These are phyloP conservation scores for Microctonus brassicae DNA, from an alignment of 2,888 invertebrate species.

Conservation along the genomic window DNA sequence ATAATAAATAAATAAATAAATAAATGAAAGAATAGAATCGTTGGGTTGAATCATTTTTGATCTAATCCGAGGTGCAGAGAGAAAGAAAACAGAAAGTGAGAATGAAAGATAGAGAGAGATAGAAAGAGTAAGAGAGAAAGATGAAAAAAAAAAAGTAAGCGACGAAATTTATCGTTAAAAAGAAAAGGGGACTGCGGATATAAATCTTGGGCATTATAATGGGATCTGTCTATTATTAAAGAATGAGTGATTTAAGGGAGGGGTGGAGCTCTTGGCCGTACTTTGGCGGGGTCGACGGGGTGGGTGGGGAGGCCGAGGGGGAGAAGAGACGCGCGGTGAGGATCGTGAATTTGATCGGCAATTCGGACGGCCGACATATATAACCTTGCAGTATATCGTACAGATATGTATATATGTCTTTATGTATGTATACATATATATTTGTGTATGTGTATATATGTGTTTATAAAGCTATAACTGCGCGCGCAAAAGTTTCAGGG, in stretches of 20 bases:
- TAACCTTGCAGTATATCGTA: constrained; percentile 23
- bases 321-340: constrained; percentile 36
- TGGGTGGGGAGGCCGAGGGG: constrained; percentile 55
- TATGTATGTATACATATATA: not conserved
- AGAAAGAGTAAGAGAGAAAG: constrained; percentile 6
- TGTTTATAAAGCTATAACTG: constrained; percentile 10
- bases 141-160: constrained; percentile 46
- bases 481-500: constrained; percentile 21
- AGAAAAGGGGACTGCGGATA: constrained; percentile 68
- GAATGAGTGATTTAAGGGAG: constrained; percentile 70
- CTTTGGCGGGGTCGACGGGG: constrained; percentile 44
- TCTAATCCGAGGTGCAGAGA: constrained; percentile 39
- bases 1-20: constrained; percentile 32
- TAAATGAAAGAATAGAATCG: constrained; percentile 46
- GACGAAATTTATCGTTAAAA: constrained; percentile 69
- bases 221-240: constrained; percentile 71
- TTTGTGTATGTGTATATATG: not conserved
- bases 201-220: constrained; percentile 70
- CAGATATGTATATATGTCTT: not conserved
- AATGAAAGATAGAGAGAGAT: constrained; percentile 13
- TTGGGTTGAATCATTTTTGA: constrained; percentile 43
- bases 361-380: constrained; percentile 48
- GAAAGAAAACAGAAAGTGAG: not conserved
- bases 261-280: constrained; percentile 62
- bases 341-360: constrained; percentile 67